Evolutionary conservation across 2,113 vertebrate species (phyloP).

Genomic region (Elaphurus davidianus): DNA sequence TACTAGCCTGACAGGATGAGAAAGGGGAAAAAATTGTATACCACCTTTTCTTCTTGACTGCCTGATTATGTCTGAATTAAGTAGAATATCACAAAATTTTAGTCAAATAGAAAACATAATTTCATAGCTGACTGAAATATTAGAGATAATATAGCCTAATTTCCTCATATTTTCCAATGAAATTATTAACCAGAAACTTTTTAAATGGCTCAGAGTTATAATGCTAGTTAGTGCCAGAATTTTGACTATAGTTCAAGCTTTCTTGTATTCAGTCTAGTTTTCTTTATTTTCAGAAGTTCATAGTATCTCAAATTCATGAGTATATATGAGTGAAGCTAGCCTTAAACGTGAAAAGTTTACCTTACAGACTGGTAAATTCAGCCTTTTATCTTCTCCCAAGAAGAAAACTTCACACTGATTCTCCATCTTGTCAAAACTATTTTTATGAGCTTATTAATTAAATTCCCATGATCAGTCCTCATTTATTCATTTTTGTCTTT

Average conservation of each 20-base stretch:
- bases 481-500: background rate
- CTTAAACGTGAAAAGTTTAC: background rate
- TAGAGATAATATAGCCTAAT: background rate
- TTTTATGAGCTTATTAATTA: background rate
- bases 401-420: background rate
- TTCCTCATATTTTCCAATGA: background rate
- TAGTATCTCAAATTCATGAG: background rate
- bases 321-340: background rate
- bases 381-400: fast-evolving
- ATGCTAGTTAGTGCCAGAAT: background rate
- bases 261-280: background rate
- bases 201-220: background rate
- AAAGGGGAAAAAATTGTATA: background rate
- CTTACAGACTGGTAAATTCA: background rate
- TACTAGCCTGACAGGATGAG: background rate
- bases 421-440: background rate
- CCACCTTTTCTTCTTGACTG: background rate
- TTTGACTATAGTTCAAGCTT: background rate
- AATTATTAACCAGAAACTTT: background rate
- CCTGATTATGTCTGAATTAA: conserved; percentile 6
- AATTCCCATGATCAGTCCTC: background rate
- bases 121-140: background rate
- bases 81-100: background rate
- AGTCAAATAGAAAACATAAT: background rate
- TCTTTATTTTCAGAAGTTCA: background rate